Base-by-base conservation (phyloP, 1,140 invertebrate genomes). In the Brachionus rubens region DNA sequence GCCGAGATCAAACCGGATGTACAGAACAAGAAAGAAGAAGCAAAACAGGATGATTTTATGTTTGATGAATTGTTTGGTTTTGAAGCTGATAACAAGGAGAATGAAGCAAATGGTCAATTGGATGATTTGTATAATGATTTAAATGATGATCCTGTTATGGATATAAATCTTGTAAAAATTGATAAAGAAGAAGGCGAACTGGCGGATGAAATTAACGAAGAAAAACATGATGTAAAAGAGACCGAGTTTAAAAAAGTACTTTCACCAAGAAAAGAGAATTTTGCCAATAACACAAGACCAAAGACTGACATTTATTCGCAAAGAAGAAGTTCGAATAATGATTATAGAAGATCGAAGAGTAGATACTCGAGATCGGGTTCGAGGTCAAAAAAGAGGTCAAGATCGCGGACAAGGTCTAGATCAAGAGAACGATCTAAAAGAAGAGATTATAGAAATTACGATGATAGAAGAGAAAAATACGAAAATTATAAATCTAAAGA, bases 101-200 rank as follows among this genome's bases (percentile, higher is more conserved):
- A 65, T 46, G 19, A 14, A 43, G 43, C 19, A 7, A 9, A 1
- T 43, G 10, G 2, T 14, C 19, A 4, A 9, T 9, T 0, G 16
- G 40, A 65, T 43, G 36, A 65, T 43, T 43, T 65, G 43, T 41
- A 65, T 9, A 36, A 65, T 43, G 33, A 43, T 43, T 65, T 65
- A 43, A 43, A 43, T 65, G 59, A 41, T 12, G 41, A 65, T 65
- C 40, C 12, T 24, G 36, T 19, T 14, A 43, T 43, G 1, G 36
- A 41, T 65, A 41, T 65, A 4, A 41, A 28, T 43, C n/a, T n/a
- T n/a, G n/a, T n/a, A n/a, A 14, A 65, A 33, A 36, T 59, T 59
- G 54, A 19, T 1, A 33, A 19, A 10, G 36, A 59, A 59, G 33
- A 5, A 36, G 33, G 4, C 9, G 4, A 5, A 36, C 4, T 5